Base-by-base conservation (phyloP, 2,888 invertebrate species). In the Oeneis ivallda region DNA sequence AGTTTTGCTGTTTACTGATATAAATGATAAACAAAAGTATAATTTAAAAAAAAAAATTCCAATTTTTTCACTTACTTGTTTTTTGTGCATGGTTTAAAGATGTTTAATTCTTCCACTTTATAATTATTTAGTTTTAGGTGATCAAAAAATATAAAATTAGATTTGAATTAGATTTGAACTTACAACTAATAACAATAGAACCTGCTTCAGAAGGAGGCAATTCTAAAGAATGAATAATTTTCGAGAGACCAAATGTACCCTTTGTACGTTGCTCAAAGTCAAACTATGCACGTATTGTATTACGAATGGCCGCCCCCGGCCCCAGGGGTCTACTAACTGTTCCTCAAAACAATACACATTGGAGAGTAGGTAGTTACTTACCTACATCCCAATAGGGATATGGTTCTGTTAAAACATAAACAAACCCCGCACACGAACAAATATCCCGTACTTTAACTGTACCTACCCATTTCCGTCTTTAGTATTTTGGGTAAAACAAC, bases 281-380 rank as follows among this genome's bases (percentile, higher is more conserved):
- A 41, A 62, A 62, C 45, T 56, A 37, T 64, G 39, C 57, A 34
- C 43, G 57, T 69, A 56, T 67, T 62, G 54, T 59, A 49, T 50
- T 64, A 62, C 53, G 50, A 59, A 62, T 62, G 41, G 15, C 49
- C 52, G 62, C 70, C 71, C 68, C 67, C 49, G 45, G 62, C 70
- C 71, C 68, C 67, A 26, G 64, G 68, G 69, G 69, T 63, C 70
- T 59, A 59, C 62, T 65, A 59, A 66, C 69, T 65, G 65, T 68
- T 64, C 52, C 62, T 65, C 59, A 64, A 67, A 71, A 71, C 67
- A 71, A 71, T 65, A 70, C 64, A 62, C 50, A 68, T 68, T 64
- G 56, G 64, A 52, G 56, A 69, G 60, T 64, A 57, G 62, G 43
- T 47, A 57, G 62, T 43, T 47, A 19, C 26, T 26, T 26, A 37